phyloP scores from a whole-genome alignment of 1,140 invertebrate genomes.

The Eufriesea mexicana region DNA sequence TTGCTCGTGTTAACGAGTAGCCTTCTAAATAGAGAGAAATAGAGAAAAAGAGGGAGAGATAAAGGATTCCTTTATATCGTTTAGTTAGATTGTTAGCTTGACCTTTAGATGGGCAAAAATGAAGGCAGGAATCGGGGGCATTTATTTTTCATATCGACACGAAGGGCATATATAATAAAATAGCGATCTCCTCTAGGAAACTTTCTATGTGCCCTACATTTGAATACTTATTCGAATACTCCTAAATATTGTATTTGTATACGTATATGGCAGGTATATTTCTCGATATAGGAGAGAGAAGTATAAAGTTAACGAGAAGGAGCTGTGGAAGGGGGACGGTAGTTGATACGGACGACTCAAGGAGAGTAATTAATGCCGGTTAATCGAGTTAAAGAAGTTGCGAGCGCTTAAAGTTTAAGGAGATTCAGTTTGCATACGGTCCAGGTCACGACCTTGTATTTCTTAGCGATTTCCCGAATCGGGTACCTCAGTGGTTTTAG shows the following conservation, averaged over 20 bases:
- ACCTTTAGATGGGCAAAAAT: not conserved
- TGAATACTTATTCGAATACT: not conserved
- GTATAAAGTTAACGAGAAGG: constrained; percentile 1
- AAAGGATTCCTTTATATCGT: not conserved
- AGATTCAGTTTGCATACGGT: not conserved
- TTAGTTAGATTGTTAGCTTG: not conserved
- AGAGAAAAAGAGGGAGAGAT: not conserved
- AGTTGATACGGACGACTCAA: not conserved
- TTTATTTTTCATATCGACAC: not conserved
- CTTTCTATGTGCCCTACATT: not conserved
- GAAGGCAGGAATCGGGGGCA: not conserved
- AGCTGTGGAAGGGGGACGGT: not conserved
- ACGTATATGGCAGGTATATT: not conserved
- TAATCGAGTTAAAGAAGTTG: constrained; percentile 32
- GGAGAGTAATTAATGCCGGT: constrained; percentile 25
- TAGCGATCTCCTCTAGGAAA: not conserved
- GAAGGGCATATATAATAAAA: not conserved
- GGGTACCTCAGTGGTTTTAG: too few relatives aligned
- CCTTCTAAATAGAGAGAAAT: not conserved
- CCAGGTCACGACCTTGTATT: not conserved
- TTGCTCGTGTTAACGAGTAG: not conserved
- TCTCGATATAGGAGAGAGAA: not conserved
- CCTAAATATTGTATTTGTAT: not conserved
- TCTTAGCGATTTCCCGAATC: not conserved
- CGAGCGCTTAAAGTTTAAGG: not conserved